Base-by-base conservation (phyloP, 2,888 invertebrate species). In the Fragum fragum region DNA sequence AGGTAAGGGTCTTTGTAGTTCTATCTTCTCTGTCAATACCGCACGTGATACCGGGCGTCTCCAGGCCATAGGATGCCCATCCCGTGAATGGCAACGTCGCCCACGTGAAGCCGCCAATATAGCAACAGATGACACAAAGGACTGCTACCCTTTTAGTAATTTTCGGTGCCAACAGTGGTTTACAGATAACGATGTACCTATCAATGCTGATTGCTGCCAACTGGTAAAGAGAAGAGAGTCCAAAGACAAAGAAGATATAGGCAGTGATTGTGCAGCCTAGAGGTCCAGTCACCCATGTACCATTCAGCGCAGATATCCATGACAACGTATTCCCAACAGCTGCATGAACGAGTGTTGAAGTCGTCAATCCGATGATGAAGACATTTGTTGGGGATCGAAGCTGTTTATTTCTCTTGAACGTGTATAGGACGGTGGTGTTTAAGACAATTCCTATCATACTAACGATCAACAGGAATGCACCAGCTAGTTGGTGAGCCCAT, bases 181-280 rank as follows among this genome's bases (percentile, higher is more conserved):
- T 89, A 53, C 88, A 89, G 61, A 91, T 92, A 32, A 91, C 89
- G 14, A 90, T 79, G 81, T 90, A 92, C 14, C 91, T 81, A 73
- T 91, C 90, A 6, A 90, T 69, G 6, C 91, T 88, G 16, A 91
- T 89, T 9, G 91, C 90, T 11, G 87, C 81, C 26, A 92, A 73
- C 14, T 90, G 80, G 68, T 91, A 90, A 77, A 92, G 81, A 29
- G 89, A 88, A 14, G 89, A 61, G 29, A 90, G 73, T 7, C 91
- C 91, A 3, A 91, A 76, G 36, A 89, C 90, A 69, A 90, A 91
- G 14, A 90, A 88, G 16, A 81, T 57, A 73, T 91, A 92, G 6
- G 86, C 92, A 32, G 90, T 88, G 1, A 87, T 71, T 11, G 71
- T 73, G 72, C 91, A 92, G 0, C 81, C 76, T 7, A 39, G 52